Evolutionary conservation across 2,888 invertebrate species (phyloP).

Genomic region (Trissoscelio sp.): DNA sequence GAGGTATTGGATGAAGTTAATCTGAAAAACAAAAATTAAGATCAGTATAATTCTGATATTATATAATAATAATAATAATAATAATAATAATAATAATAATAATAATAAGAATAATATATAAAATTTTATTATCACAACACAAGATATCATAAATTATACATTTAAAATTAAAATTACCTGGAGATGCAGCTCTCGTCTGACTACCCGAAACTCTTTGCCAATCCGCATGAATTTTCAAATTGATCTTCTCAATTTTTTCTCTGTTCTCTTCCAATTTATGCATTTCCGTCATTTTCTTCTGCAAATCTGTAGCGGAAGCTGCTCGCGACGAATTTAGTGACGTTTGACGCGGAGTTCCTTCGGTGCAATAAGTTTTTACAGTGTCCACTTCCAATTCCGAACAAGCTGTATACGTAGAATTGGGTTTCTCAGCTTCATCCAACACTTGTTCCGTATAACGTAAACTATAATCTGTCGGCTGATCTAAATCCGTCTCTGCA

Average conservation of each 20-base stretch:
- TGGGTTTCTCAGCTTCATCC: conserved; percentile 84
- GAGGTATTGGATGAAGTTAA: too few relatives aligned
- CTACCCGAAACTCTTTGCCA: conserved; percentile 55
- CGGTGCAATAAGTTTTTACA: conserved; percentile 94
- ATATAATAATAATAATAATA: too few relatives aligned
- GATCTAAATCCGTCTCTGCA: conserved; percentile 79
- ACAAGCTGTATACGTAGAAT: conserved; percentile 75
- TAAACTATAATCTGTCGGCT: conserved; percentile 95
- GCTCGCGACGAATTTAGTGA: conserved; percentile 89
- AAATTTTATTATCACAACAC: too few relatives aligned
- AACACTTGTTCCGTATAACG: conserved; percentile 93
- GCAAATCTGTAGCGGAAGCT: conserved; percentile 93
- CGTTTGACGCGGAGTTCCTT: conserved; percentile 93
- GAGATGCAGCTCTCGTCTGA: conserved; percentile 48
- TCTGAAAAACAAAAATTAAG: too few relatives aligned
- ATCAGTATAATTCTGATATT: too few relatives aligned
- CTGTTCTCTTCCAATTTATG: conserved; percentile 36
- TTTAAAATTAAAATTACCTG: conserved; percentile 30
- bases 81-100: too few relatives aligned
- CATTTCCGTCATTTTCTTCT: conserved; percentile 76
- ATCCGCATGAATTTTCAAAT: conserved; percentile 56
- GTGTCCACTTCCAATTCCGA: conserved; percentile 87
- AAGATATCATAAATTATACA: too few relatives aligned
- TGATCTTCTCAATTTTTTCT: conserved; percentile 55
- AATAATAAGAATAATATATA: too few relatives aligned